phyloP scores from a whole-genome alignment of 2,888 invertebrate genomes.

The Tetranychus piercei region DNA sequence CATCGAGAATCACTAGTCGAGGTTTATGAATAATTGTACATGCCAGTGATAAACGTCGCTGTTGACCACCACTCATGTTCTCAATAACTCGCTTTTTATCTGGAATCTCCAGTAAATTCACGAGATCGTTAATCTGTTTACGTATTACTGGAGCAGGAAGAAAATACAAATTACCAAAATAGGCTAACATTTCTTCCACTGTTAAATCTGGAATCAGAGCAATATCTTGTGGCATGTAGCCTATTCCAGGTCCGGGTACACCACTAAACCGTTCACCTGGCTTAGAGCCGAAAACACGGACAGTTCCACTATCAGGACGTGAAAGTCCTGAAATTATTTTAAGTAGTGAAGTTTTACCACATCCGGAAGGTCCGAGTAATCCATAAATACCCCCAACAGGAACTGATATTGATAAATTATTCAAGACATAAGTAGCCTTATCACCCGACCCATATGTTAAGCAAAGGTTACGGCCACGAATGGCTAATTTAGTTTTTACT shows the following conservation, averaged over 20 bases:
- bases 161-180: constrained; percentile 17
- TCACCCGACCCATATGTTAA: constrained; percentile 4
- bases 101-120: constrained; percentile 15
- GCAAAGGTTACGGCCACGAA: constrained; percentile 3
- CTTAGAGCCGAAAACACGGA: constrained; percentile 15
- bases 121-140: constrained; percentile 7
- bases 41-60: constrained; percentile 18
- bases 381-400: constrained; percentile 17
- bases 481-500: background rate
- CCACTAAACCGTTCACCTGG: constrained; percentile 11
- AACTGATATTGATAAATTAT: background rate
- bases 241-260: constrained; percentile 20
- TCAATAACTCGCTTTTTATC: background rate
- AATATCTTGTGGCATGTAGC: constrained; percentile 22
- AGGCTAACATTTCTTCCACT: constrained; percentile 17
- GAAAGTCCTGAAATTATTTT: constrained; percentile 16
- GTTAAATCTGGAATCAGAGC: constrained; percentile 18
- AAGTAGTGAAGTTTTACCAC: constrained; percentile 20
- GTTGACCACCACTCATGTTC: constrained; percentile 21
- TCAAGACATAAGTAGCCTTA: background rate
- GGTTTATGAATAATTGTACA: constrained; percentile 20
- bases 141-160: background rate
- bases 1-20: constrained; percentile 19
- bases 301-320: constrained; percentile 9
- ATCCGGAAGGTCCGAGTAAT: constrained; percentile 18